Evolutionary conservation across 35 echinoderm and acorn worm genomes (phyloP), one percentile per base, ranked within the genome.

Genomic region (Acanthaster planci): DNA sequence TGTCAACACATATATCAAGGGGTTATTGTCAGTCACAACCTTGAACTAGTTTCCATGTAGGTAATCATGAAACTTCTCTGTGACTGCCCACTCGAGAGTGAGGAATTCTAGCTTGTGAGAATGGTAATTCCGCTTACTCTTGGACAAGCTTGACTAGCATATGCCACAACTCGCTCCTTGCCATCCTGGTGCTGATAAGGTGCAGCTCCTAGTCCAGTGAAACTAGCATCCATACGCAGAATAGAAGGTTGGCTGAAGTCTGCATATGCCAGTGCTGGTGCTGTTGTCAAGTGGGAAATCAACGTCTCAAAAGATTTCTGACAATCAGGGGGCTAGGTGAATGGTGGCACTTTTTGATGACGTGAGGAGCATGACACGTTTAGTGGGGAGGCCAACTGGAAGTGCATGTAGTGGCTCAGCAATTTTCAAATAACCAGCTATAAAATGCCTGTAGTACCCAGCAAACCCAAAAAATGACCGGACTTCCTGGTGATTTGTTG

Each of bases 81-180:
- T n/a, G n/a, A n/a, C n/a, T n/a, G n/a, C n/a, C n/a, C n/a, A n/a
- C n/a, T n/a, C n/a, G n/a, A n/a, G n/a, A n/a, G n/a, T n/a, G n/a
- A n/a, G n/a, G n/a, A n/a, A n/a, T n/a, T n/a, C n/a, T n/a, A n/a
- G n/a, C n/a, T n/a, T n/a, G n/a, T n/a, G n/a, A n/a, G n/a, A n/a
- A n/a, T n/a, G n/a, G n/a, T n/a, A n/a, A n/a, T n/a, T 89, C 6
- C 84, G 68, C 17, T 85, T 85, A 79, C 90, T 87, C 68, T 92
- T 92, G 2, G 51, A 34, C 7, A 89, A 22, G 76, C 31, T 21
- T 59, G 53, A 21, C 86, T 89, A 18, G 77, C 86, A 38, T 88
- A 88, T 29, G 78, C 86, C 9, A 88, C 57, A 26, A 60, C 44
- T 21, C 50, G 60, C 15, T 37, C 27, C 39, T 57, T 82, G 42